Percentiles rank a stretch among this genome's conserved stretches.
Evolutionary conservation across 2,888 invertebrate species (phyloP).

Genomic region (Aromia moschata): DNA sequence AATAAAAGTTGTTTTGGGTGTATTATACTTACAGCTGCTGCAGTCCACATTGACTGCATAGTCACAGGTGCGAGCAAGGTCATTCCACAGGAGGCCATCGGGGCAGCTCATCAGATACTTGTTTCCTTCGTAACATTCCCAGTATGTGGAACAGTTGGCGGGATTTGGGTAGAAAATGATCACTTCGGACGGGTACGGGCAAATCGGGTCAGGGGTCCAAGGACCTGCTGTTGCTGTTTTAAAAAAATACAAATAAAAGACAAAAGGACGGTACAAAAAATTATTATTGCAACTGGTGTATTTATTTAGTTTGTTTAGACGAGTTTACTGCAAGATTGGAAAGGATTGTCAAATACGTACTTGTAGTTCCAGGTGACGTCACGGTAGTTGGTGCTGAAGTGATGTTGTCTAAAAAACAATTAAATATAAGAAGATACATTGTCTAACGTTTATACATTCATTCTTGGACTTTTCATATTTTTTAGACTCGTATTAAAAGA

Average conservation of each 20-base stretch:
- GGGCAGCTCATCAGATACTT: slow-evolving; percentile 26
- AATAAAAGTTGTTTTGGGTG: no score
- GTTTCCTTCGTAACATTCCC: slow-evolving; percentile 29
- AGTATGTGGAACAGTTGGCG: slow-evolving; percentile 30
- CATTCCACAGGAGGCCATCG: slow-evolving; percentile 29
- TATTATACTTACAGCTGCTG: slow-evolving; percentile 5
- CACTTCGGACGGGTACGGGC: slow-evolving; percentile 27
- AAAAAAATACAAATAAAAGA: no score
- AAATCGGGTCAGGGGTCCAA: slow-evolving; percentile 23
- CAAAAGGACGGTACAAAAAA: no score
- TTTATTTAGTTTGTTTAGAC: no score
- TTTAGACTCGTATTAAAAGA: no score
- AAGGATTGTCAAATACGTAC: no score
- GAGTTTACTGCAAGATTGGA: no score
- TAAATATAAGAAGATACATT: no score
- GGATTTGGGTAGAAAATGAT: slow-evolving; percentile 17
- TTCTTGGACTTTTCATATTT: no score
- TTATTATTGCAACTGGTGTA: no score
- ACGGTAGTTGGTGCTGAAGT: neutral
- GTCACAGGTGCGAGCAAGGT: slow-evolving; percentile 23
- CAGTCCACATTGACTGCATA: slow-evolving; percentile 23
- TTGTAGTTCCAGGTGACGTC: neutral
- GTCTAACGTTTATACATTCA: no score
- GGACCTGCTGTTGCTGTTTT: neutral
- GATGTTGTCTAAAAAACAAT: neutral